Base-by-base conservation (phyloP, 37 sponge, comb jelly and placozoan genomes). In the Tethya wilhelma region DNA sequence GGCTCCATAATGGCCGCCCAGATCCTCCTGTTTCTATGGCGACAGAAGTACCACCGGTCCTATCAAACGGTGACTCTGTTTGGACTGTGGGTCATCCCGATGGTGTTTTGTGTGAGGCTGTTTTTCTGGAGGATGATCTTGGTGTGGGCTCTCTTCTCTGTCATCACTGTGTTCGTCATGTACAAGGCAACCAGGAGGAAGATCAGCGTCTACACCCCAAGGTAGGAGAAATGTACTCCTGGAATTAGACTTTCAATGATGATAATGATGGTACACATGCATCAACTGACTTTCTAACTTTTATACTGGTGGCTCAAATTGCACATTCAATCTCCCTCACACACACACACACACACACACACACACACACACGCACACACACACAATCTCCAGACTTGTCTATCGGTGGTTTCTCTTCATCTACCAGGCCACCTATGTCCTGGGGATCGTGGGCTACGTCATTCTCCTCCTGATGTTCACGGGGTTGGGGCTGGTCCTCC, bases 321-420 rank as follows among this genome's bases (percentile, higher is more conserved):
- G 38, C 53, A 40, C 3, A 19, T 49, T 17, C 7, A 6, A 23
- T 44, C 7, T 7, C 22, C 45, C 36, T 57, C 62, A 5, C 30
- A 59, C 59, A 17, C 39, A 57, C 60, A 57, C 60, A 7, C 71
- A 44, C 53, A n/a, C 71, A 11, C 68, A 9, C 45, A 31, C 31
- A 34, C 67, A 31, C 58, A n/a, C 44, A 4, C 33, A 6, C 63
- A 34, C 60, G 1, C 75, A 5, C 75, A 28, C 69, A 5, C 59
- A 37, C 63, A 28, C 44, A 25, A 69, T 58, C 49, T 19, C 42
- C 42, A 98, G 99, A 71, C 84, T 91, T 45, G 97, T 98, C 22
- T 98, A 98, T 73, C 63, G 95, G 28, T 98, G 99, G 99, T 98
- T 98, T 72, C 89, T 95, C 23, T 71, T 91, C 38, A 79, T 91